A percentile compares a stretch with the other conserved stretches of the same genome.
Evolutionary conservation across 35 echinoderm and acorn worm genomes (phyloP).

Genomic region (Ophiothrix spiculata): DNA sequence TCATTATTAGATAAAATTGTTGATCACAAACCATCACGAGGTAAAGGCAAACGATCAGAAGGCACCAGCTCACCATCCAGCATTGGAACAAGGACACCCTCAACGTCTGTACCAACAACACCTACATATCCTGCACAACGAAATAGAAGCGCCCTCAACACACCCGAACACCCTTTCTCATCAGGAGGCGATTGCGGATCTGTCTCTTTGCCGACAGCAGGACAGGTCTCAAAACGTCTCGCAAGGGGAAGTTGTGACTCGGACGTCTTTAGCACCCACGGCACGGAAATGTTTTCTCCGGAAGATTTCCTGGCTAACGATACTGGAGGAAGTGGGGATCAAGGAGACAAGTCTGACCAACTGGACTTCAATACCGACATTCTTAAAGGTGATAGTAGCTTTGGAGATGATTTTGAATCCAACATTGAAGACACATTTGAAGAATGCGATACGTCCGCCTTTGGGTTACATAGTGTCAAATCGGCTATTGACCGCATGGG

Average conservation of each 20-base stretch:
- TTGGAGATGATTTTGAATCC: constrained; percentile 47
- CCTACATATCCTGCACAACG: constrained; percentile 32
- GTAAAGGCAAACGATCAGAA: constrained; percentile 55
- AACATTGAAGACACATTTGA: constrained; percentile 17
- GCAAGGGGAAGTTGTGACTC: neutral
- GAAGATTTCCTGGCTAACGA: constrained; percentile 46
- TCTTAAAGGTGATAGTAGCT: constrained; percentile 30
- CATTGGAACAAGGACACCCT: constrained; percentile 32
- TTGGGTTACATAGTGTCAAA: constrained; percentile 57
- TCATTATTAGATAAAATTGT: constrained; percentile 43
- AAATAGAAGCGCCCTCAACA: constrained; percentile 30
- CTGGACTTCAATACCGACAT: constrained; percentile 45
- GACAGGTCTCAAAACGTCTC: neutral
- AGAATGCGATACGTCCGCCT: constrained; percentile 34
- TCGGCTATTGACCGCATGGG: constrained; percentile 71
- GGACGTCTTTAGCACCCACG: constrained; percentile 26
- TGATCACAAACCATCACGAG: constrained; percentile 34
- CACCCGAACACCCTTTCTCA: constrained; percentile 36
- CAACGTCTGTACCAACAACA: constrained; percentile 35
- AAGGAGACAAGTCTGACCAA: neutral
- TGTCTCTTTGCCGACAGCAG: neutral
- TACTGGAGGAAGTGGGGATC: constrained; percentile 11
- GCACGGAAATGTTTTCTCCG: constrained; percentile 29
- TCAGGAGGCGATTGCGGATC: neutral
- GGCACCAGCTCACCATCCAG: constrained; percentile 68